A percentile compares a stretch with the other conserved stretches of the same genome.
phyloP scores from a whole-genome alignment of 2,888 invertebrate species.

The Julus scanicus region DNA sequence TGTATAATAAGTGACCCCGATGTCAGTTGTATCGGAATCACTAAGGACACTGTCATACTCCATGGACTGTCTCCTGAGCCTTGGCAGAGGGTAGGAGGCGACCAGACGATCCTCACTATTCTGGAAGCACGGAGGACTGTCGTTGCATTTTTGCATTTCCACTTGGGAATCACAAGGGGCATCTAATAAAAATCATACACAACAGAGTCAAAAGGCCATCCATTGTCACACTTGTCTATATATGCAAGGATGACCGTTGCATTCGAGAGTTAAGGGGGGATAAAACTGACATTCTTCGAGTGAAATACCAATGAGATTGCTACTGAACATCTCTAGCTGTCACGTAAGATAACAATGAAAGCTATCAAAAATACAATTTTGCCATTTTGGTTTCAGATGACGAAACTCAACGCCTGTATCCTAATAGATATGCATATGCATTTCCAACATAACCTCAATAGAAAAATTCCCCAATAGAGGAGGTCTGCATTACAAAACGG shows the following conservation, averaged over 20 bases:
- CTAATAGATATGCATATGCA: background rate
- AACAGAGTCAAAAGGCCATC: background rate
- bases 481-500: no score
- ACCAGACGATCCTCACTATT: conserved; percentile 48
- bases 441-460: background rate
- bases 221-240: background rate
- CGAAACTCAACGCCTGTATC: background rate
- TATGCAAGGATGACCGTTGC: background rate
- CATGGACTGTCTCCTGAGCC: conserved; percentile 55
- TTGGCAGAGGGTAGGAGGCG: conserved; percentile 54
- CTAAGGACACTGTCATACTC: conserved; percentile 59
- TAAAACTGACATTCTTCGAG: background rate
- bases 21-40: conserved; percentile 58
- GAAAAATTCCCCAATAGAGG: no score
- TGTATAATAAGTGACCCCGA: conserved; percentile 58
- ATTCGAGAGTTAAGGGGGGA: background rate
- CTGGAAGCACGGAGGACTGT: conserved; percentile 50
- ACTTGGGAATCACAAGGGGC: conserved; percentile 51
- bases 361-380: background rate
- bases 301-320: conserved; percentile 14
- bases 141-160: conserved; percentile 51
- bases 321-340: background rate
- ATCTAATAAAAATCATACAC: conserved; percentile 41
- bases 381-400: background rate
- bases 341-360: conserved; percentile 6